These are phyloP conservation scores for Pogonocherus hispidulus DNA, from an alignment of 2,888 invertebrate species.

Conservation along the genomic window DNA sequence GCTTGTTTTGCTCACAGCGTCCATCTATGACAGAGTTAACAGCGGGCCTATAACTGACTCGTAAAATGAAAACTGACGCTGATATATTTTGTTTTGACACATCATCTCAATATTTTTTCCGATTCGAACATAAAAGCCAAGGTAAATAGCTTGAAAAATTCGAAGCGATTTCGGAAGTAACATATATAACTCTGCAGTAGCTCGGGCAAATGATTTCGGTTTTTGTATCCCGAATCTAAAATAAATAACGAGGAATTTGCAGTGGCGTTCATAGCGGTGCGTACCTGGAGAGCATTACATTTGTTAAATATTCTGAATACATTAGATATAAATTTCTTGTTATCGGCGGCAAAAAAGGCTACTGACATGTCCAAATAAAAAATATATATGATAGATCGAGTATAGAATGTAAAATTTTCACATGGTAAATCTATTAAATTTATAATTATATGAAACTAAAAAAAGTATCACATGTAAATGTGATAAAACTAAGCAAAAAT, in stretches of 20 bases:
- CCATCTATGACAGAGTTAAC: slow-evolving; percentile 56
- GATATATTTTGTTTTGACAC: slow-evolving; percentile 59
- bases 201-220: slow-evolving; percentile 22
- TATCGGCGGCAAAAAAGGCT: no score
- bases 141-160: slow-evolving; percentile 56
- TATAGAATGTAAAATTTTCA: no score
- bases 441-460: no score
- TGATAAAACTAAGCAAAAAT: no score
- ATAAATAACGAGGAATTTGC: slow-evolving; percentile 11
- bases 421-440: no score
- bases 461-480: no score
- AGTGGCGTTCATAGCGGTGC: no score
- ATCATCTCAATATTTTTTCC: slow-evolving; percentile 54
- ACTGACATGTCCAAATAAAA: no score
- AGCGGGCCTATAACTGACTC: slow-evolving; percentile 56
- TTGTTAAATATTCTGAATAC: no score
- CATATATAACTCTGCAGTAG: slow-evolving; percentile 41
- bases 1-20: slow-evolving; percentile 50
- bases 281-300: no score
- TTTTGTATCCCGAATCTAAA: slow-evolving; percentile 10
- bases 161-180: slow-evolving; percentile 48
- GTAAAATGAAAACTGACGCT: slow-evolving; percentile 53
- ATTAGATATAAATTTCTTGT: no score
- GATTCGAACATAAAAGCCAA: slow-evolving; percentile 51
- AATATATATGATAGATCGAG: no score